These are phyloP conservation scores for Candidula unifasciata DNA, from an alignment of 2,888 invertebrate species.

Conservation along the genomic window DNA sequence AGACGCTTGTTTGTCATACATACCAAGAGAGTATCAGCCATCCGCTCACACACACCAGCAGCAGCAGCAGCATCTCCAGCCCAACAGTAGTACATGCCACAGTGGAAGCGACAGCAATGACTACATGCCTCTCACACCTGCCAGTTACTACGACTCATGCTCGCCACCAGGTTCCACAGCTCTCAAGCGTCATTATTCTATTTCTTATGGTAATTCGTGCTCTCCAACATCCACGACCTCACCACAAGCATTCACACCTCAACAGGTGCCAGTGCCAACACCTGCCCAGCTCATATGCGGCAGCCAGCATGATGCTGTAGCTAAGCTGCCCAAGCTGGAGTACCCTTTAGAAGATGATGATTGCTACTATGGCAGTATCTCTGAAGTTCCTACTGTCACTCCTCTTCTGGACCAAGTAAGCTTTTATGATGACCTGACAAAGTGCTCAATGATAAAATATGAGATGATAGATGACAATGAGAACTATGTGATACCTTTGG, in stretches of 20 bases:
- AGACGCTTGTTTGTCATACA: not conserved
- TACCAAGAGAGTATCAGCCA: not conserved
- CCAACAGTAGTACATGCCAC: conserved; percentile 26
- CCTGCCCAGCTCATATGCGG: not conserved
- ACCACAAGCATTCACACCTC: conserved; percentile 18
- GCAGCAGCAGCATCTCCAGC: conserved; percentile 32
- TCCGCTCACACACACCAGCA: conserved; percentile 17
- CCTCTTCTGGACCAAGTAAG: not conserved
- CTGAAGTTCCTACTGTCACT: not conserved
- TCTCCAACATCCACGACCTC: conserved; percentile 45
- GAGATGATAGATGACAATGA: conserved; percentile 35
- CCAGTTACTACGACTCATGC: conserved; percentile 17
- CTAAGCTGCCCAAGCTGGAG: conserved; percentile 35
- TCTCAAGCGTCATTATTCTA: conserved; percentile 24
- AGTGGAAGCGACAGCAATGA: conserved; percentile 41
- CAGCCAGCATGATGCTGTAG: not conserved
- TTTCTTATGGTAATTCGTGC: conserved; percentile 12
- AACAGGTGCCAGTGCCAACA: conserved; percentile 1
- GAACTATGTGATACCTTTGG: conserved; percentile 49
- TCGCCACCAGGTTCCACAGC: conserved; percentile 30
- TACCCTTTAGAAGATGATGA: conserved; percentile 26
- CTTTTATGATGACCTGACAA: conserved; percentile 15
- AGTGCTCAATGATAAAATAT: conserved; percentile 19
- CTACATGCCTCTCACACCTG: conserved; percentile 29
- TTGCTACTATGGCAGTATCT: conserved; percentile 1